These are phyloP conservation scores for Lepeophtheirus nordmannii DNA, from an alignment of 2,888 invertebrate genomes.

Conservation along the genomic window DNA sequence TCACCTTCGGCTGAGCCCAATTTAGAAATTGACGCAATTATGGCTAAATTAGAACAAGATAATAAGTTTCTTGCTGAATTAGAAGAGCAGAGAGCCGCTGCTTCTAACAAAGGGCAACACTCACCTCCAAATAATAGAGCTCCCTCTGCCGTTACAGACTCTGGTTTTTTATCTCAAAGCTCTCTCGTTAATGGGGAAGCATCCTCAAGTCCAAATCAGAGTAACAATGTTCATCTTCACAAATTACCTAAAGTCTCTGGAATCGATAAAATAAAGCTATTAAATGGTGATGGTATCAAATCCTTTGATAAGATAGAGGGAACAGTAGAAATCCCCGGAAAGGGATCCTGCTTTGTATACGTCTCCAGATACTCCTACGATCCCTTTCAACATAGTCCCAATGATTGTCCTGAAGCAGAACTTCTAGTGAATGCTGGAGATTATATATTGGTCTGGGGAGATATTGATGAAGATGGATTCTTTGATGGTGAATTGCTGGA, in stretches of 20 bases:
- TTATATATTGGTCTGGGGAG: slow-evolving; percentile 84
- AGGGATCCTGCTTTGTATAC: slow-evolving; percentile 80
- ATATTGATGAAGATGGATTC: slow-evolving; percentile 56
- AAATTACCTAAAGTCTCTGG: slow-evolving; percentile 19
- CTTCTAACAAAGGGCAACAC: slow-evolving; percentile 21
- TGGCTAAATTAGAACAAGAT: slow-evolving; percentile 81
- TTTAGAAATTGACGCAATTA: slow-evolving; percentile 69
- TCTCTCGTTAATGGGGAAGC: slow-evolving; percentile 13
- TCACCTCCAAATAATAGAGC: slow-evolving; percentile 11
- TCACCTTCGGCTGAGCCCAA: slow-evolving; percentile 11
- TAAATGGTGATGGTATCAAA: slow-evolving; percentile 14
- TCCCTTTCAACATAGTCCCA: slow-evolving; percentile 53
- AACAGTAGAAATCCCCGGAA: slow-evolving; percentile 83
- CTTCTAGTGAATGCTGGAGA: slow-evolving; percentile 83
- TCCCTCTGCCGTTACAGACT: slow-evolving; percentile 22
- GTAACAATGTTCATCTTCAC: not conserved
- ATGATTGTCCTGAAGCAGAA: slow-evolving; percentile 86
- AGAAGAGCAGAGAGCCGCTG: slow-evolving; percentile 45
- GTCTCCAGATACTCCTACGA: slow-evolving; percentile 57
- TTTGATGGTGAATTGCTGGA: slow-evolving; percentile 86
- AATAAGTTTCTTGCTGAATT: slow-evolving; percentile 61
- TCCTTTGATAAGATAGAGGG: slow-evolving; percentile 37
- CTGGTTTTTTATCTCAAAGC: slow-evolving; percentile 23
- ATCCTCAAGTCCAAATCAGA: slow-evolving; percentile 12
- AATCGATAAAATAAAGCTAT: slow-evolving; percentile 19